Base-by-base conservation (phyloP, 2,797 vertebrate genomes). In the Benthosema pterotum region DNA sequence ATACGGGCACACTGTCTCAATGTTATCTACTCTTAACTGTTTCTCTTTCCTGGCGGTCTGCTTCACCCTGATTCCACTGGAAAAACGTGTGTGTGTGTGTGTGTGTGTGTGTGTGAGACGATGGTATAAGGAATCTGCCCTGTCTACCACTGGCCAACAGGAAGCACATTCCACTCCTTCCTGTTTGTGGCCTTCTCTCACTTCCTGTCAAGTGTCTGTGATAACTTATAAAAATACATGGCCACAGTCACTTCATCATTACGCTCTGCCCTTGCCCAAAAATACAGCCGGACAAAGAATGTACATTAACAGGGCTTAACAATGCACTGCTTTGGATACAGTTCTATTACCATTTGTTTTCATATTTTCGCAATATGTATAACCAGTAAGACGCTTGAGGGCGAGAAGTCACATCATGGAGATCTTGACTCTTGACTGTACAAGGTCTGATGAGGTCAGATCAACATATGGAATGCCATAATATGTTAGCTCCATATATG, bases 141-240 rank as follows among this genome's bases (percentile, higher is more conserved):
- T 43, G 78, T 83, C 71, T 71, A 65, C 81, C 74, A 57, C 64
- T 69, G 72, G 87, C 85, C 85, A 79, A 82, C 86, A 91, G 92
- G 92, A 93, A 93, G 83, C 89, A 93, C 93, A 94, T 94, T 93
- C 92, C 89, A 47, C 89, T 87, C 71, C 80, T 87, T 94, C 93
- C 93, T 94, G 93, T 94, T 93, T 93, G 90, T 86, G 78, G 88
- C 75, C 74, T 81, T 90, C 83, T 84, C 87, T 87, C 77, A 85
- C 88, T 92, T 94, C 92, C 92, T 93, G 88, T 58, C 77, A 75
- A 89, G 87, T 90, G 91, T 91, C 90, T 91, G 71, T 80, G 91
- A 92, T 93, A 92, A 90, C 87, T 89, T 81, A 79, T 67, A 88
- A 87, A 92, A 90, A 88, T 84, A 86, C 73, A 80, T 65, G 73